These are phyloP conservation scores for Geotrypetes seraphini DNA, from an alignment of 2,797 vertebrate genomes.

Conservation along the genomic window DNA sequence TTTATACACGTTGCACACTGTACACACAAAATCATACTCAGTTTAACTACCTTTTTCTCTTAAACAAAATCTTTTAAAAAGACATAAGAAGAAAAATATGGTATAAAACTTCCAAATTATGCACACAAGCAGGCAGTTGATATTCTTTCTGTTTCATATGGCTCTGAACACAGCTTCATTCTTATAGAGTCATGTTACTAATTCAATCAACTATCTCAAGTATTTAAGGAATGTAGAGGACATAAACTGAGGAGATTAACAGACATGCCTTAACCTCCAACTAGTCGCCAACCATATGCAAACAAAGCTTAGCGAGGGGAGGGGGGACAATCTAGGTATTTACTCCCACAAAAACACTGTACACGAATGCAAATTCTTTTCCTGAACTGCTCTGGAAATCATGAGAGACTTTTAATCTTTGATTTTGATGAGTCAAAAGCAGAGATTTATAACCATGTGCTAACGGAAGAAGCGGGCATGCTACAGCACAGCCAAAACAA, in stretches of 20 bases:
- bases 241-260: slow-evolving; percentile 27
- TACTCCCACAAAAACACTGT: slow-evolving; percentile 39
- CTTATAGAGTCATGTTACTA: slow-evolving; percentile 48
- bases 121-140: slow-evolving; percentile 13
- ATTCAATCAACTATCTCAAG: slow-evolving; percentile 51
- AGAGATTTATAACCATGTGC: background rate
- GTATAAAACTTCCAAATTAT: slow-evolving; percentile 19
- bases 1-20: too few species aligned
- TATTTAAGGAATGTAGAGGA: slow-evolving; percentile 68
- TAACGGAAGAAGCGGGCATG: too few species aligned
- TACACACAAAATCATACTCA: background rate
- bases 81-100: slow-evolving; percentile 7
- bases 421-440: slow-evolving; percentile 5
- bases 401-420: slow-evolving; percentile 15
- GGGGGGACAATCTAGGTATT: slow-evolving; percentile 51
- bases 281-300: slow-evolving; percentile 42
- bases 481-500: too few species aligned
- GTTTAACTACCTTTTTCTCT: background rate
- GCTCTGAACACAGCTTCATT: slow-evolving; percentile 37
- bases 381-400: slow-evolving; percentile 5
- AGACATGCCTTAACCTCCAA: slow-evolving; percentile 41
- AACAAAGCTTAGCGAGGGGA: slow-evolving; percentile 52
- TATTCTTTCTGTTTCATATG: slow-evolving; percentile 12
- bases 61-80: slow-evolving; percentile 2
- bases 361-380: slow-evolving; percentile 6